phyloP scores from a whole-genome alignment of 2,113 vertebrate genomes.

The Pavo muticus region DNA sequence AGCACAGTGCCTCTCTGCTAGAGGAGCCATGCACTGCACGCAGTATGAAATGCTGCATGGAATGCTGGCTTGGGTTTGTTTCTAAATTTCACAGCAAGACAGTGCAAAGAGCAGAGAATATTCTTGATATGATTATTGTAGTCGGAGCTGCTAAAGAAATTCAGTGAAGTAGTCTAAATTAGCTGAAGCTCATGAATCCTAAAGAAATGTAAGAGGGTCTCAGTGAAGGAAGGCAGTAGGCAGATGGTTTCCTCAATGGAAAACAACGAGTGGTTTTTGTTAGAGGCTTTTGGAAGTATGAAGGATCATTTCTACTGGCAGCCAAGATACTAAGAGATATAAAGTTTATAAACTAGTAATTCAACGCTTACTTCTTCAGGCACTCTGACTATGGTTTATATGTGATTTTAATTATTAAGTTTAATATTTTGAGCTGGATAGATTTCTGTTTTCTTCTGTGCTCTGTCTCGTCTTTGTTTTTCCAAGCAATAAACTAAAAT shows the following conservation, averaged over 20 bases:
- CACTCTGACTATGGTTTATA: constrained; percentile 34
- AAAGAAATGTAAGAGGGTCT: neutral
- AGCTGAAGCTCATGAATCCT: neutral
- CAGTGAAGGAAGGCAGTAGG: neutral
- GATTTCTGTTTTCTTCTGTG: constrained; percentile 3
- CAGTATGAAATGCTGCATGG: neutral
- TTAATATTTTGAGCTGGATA: neutral
- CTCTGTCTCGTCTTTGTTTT: neutral
- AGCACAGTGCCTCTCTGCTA: fast-evolving
- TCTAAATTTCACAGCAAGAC: neutral
- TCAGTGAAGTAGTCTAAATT: constrained; percentile 11
- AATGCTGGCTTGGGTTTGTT: neutral
- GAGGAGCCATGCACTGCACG: fast-evolving
- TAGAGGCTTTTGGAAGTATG: neutral
- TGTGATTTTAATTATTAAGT: constrained; percentile 15
- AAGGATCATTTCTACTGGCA: constrained; percentile 7
- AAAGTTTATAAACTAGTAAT: constrained; percentile 64
- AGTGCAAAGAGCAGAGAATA: neutral
- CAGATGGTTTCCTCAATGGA: constrained; percentile 2
- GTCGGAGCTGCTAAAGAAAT: constrained; percentile 26
- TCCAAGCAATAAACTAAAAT: neutral
- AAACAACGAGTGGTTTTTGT: constrained; percentile 1
- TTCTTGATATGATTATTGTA: neutral
- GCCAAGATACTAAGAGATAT: constrained; percentile 38
- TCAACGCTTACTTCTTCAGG: constrained; percentile 48